Conservation (phyloP, 2,888 invertebrate genomes). For the Zhuqinia jingwanae region DNA sequence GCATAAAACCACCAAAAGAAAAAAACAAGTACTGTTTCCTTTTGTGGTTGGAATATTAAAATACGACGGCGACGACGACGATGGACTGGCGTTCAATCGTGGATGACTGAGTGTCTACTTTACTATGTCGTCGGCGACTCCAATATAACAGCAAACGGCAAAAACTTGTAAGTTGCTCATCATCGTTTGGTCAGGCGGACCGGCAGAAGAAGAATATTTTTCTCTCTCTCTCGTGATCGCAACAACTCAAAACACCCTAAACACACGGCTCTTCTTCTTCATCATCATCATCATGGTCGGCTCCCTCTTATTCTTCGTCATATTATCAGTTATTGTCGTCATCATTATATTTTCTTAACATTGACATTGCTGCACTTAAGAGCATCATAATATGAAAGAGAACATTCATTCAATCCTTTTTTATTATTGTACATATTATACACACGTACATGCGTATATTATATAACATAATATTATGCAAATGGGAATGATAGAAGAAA, state of each 20-base stretch:
- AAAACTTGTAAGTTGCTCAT: constrained; percentile 20
- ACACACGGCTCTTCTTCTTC: neutral
- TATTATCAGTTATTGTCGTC: neutral
- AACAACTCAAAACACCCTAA: neutral
- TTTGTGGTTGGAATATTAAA: constrained; percentile 58
- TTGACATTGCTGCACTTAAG: constrained; percentile 18
- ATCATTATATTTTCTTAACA: constrained; percentile 8
- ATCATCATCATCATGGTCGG: too few relatives aligned
- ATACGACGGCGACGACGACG: neutral
- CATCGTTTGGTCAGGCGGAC: too few relatives aligned
- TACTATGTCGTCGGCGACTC: constrained; percentile 22
- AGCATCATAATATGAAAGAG: constrained; percentile 26
- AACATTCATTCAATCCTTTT: too few relatives aligned
- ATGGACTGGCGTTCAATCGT: neutral
- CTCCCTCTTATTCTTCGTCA: constrained; percentile 33
- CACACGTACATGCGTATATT: too few relatives aligned
- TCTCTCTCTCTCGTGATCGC: neutral
- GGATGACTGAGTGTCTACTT: constrained; percentile 5
- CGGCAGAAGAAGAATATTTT: too few relatives aligned
- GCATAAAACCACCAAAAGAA: constrained; percentile 1
- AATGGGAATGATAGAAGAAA: constrained; percentile 58
- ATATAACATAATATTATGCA: too few relatives aligned
- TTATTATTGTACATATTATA: too few relatives aligned
- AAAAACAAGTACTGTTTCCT: constrained; percentile 52
- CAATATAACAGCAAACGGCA: neutral